Evolutionary conservation across 2,888 invertebrate species (phyloP), one percentile per base, ranked within the genome.

Genomic region (Callinectes sapidus): DNA sequence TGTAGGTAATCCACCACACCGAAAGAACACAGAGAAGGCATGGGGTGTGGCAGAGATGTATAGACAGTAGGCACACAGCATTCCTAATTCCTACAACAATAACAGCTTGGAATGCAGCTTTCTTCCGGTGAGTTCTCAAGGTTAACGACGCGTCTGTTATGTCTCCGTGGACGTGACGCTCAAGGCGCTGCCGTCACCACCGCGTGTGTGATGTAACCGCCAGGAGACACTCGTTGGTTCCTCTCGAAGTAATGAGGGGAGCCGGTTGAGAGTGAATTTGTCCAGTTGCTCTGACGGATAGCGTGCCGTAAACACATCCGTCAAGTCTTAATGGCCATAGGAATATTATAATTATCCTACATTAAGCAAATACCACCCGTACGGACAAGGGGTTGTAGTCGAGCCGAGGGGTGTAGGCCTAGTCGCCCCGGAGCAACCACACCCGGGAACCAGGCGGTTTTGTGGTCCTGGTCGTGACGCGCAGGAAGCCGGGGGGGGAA

Each of bases 321-420:
- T 91, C 87, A 91, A 39, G 48, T 71, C 54, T 23, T 91, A 87
- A 87, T 87, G 61, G 54, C 18, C n/a, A 23, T 88, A 88, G 14
- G 81, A 91, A 35, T 87, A 48, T 91, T 91, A 88, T 91, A 91
- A 91, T 91, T 91, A 91, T 54, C 88, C 28, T 87, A 77, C 88
- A 88, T 91, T 91, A 91, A 88, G 91, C 91, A 87, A 88, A 91
- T 71, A 87, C 90, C 90, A 90, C 48, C 90, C 81, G 32, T 39
- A 81, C 32, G 81, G 16, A 81, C 90, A 81, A 90, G 90, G 90
- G 39, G 81, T 61, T 48, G 77, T 54, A 77, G 77, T 48, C 28
- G 81, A 81, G 66, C 66, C 42, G n/a, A 61, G 35, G 66, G 89
- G 89, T 89, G 54, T 87, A 89, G 89, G 89, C 89, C 89, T 89